These are phyloP conservation scores for Microcebus tavaratra DNA, from an alignment of 2,113 vertebrate genomes.

Conservation along the genomic window DNA sequence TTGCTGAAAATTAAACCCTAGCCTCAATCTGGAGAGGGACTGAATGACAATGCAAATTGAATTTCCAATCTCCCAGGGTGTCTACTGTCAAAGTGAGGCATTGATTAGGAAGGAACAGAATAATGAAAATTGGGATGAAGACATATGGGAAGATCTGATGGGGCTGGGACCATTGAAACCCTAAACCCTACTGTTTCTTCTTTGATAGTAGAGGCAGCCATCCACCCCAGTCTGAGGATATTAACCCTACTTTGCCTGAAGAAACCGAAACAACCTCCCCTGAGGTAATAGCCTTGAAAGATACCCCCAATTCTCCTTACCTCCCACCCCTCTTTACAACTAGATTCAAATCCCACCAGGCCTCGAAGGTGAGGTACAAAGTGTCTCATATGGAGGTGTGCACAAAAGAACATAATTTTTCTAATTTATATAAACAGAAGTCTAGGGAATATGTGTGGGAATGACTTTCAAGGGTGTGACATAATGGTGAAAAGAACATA, in stretches of 20 bases:
- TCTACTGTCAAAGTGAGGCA: not conserved
- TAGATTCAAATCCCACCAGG: not conserved
- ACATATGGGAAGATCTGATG: not conserved
- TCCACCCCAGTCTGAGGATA: not conserved
- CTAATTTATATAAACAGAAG: not conserved
- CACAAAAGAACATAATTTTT: not conserved
- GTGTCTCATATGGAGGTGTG: not conserved
- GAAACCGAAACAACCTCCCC: not conserved
- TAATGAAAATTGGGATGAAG: not conserved
- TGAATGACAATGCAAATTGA: not conserved
- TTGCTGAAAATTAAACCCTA: not conserved
- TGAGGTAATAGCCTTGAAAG: not conserved
- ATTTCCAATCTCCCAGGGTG: not conserved
- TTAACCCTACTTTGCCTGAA: not conserved
- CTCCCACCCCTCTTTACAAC: not conserved
- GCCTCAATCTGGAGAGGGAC: not conserved
- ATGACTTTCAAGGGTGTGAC: not conserved
- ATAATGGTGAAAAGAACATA: not conserved
- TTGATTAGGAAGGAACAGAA: not conserved
- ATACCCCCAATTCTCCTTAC: not conserved
- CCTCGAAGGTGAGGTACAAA: not conserved
- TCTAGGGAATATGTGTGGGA: not conserved
- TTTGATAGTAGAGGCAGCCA: not conserved
- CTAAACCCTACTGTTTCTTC: not conserved
- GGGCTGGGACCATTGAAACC: not conserved